Percentiles rank a stretch among this genome's conserved stretches.
phyloP scores from a whole-genome alignment of 2,113 vertebrate genomes.

The Setophaga kirtlandii region DNA sequence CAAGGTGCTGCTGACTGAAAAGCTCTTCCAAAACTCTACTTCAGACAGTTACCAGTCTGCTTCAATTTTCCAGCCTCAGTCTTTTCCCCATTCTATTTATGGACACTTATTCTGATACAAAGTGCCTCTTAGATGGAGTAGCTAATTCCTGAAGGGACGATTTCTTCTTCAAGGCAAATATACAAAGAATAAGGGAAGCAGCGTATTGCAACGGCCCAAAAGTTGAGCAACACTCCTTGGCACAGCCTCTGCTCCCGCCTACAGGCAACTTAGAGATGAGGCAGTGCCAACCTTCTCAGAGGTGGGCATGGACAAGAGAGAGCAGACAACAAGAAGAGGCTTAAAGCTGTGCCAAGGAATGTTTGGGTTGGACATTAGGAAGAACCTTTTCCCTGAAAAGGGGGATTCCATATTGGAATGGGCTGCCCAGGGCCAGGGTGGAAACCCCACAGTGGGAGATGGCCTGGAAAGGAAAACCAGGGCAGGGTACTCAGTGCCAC shows the following conservation, averaged over 20 bases:
- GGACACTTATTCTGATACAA: too few relatives aligned
- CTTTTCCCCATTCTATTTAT: accelerated
- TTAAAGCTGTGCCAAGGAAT: accelerated
- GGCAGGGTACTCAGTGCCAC: accelerated
- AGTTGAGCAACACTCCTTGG: background rate
- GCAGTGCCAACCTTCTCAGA: background rate
- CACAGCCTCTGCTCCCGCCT: background rate
- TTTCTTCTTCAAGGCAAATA: background rate
- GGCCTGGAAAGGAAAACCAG: background rate
- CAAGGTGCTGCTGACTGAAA: accelerated
- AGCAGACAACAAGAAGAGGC: background rate
- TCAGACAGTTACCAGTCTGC: accelerated
- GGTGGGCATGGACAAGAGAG: background rate
- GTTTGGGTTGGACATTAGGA: too few relatives aligned
- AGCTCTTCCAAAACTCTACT: background rate
- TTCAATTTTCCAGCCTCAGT: background rate
- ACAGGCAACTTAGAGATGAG: background rate
- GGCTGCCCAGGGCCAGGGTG: accelerated
- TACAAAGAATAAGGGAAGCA: background rate
- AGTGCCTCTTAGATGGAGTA: background rate
- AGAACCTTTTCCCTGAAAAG: accelerated
- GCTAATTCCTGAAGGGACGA: background rate
- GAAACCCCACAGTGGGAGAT: background rate
- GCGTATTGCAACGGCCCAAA: background rate
- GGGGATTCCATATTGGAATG: background rate